phyloP scores from a whole-genome alignment of 1,140 invertebrate species.

The Sitophilus oryzae region DNA sequence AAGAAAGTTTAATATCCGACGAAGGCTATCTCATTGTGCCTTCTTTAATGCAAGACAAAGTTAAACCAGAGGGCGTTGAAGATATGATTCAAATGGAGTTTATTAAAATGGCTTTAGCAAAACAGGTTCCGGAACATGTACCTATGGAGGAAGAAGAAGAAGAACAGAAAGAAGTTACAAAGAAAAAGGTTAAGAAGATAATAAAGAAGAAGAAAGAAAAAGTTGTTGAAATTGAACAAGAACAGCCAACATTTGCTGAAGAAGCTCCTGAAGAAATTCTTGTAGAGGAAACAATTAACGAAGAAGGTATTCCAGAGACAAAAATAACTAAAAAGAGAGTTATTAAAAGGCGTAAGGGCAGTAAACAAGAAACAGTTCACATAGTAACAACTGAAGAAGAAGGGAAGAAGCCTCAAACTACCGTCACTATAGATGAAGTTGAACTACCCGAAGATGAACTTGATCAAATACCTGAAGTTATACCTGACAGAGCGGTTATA shows the following conservation, averaged over 20 bases:
- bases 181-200: conserved; percentile 12
- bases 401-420: conserved; percentile 42
- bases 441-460: conserved; percentile 8
- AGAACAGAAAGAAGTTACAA: conserved; percentile 24
- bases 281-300: conserved; percentile 31
- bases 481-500: conserved; percentile 29
- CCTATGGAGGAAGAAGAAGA: conserved; percentile 35
- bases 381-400: conserved; percentile 48
- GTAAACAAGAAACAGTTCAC: conserved; percentile 46
- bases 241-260: conserved; percentile 23
- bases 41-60: conserved; percentile 31
- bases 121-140: conserved; percentile 39
- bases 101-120: conserved; percentile 33
- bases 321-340: conserved; percentile 43
- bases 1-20: conserved; percentile 27
- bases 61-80: conserved; percentile 17
- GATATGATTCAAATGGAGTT: conserved; percentile 27
- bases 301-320: conserved; percentile 36
- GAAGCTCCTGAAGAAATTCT: conserved; percentile 43
- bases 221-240: conserved; percentile 12
- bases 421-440: conserved; percentile 37
- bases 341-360: conserved; percentile 42
- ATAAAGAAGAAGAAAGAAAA: conserved; percentile 15
- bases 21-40: conserved; percentile 28
- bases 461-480: conserved; percentile 25